These are phyloP conservation scores for Phenganax marumi DNA, from an alignment of 92 coral and sea anemone genomes.

Conservation along the genomic window DNA sequence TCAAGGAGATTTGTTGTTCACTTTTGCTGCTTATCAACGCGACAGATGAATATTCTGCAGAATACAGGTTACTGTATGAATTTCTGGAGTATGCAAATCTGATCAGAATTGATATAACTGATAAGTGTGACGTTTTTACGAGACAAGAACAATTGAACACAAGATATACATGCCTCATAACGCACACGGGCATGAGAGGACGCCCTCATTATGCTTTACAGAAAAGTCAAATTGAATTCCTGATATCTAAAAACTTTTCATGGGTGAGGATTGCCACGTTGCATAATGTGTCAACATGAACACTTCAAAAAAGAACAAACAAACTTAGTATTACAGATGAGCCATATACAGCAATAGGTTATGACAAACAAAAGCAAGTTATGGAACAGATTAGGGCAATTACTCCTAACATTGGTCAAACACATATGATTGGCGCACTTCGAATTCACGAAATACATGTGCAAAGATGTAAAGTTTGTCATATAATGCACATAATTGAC, in stretches of 20 bases:
- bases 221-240: conserved; percentile 30
- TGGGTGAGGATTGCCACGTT: conserved; percentile 33
- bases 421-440: conserved; percentile 27
- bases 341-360: conserved; percentile 18
- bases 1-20: conserved; percentile 10
- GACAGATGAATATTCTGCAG: no score
- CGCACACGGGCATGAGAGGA: background rate
- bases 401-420: conserved; percentile 41
- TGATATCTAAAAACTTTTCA: conserved; percentile 28
- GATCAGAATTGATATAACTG: background rate
- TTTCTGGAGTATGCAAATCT: background rate
- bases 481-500: conserved; percentile 3
- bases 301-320: conserved; percentile 33
- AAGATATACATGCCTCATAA: background rate
- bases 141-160: background rate
- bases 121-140: background rate
- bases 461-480: conserved; percentile 37
- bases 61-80: no score
- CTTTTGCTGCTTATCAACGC: background rate
- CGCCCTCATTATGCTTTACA: conserved; percentile 29
- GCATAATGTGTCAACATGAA: conserved; percentile 23
- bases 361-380: conserved; percentile 27
- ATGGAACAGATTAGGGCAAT: conserved; percentile 28
- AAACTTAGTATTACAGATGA: conserved; percentile 40
- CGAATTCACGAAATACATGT: conserved; percentile 28